These are phyloP conservation scores for Prochilodus magdalenae DNA, from an alignment of 2,113 vertebrate species.

Conservation along the genomic window DNA sequence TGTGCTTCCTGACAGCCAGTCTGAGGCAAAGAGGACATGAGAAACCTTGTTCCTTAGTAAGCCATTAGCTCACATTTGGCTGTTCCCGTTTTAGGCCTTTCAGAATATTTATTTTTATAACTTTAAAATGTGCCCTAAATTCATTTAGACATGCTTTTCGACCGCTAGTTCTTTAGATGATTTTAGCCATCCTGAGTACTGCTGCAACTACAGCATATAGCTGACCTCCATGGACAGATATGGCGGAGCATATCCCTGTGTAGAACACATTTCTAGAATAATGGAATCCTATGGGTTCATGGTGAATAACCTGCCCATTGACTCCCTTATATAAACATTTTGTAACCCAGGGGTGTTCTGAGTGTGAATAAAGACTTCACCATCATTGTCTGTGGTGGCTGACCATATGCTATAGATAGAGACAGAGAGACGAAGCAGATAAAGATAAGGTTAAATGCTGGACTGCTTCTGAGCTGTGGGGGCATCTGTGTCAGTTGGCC, in stretches of 20 bases:
- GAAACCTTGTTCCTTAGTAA: constrained; percentile 19
- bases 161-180: background rate
- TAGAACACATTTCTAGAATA: too few species aligned
- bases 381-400: background rate
- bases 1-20: constrained; percentile 34
- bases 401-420: background rate
- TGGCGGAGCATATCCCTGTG: too few species aligned
- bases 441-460: background rate
- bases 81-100: background rate
- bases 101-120: background rate
- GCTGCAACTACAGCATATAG: background rate
- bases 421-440: background rate
- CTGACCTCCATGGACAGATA: background rate
- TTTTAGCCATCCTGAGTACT: background rate
- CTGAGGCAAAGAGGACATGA: constrained; percentile 9
- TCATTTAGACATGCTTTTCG: background rate
- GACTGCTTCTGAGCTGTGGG: background rate
- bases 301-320: too few species aligned
- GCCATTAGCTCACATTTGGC: constrained; percentile 16
- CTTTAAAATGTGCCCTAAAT: background rate
- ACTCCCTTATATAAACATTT: background rate
- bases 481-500: background rate
- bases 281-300: background rate
- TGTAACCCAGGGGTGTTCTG: background rate
- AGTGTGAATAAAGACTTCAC: background rate